Evolutionary conservation across 1,140 invertebrate species (phyloP), one percentile per base, ranked within the genome.

Genomic region (Drosophila funebris): DNA sequence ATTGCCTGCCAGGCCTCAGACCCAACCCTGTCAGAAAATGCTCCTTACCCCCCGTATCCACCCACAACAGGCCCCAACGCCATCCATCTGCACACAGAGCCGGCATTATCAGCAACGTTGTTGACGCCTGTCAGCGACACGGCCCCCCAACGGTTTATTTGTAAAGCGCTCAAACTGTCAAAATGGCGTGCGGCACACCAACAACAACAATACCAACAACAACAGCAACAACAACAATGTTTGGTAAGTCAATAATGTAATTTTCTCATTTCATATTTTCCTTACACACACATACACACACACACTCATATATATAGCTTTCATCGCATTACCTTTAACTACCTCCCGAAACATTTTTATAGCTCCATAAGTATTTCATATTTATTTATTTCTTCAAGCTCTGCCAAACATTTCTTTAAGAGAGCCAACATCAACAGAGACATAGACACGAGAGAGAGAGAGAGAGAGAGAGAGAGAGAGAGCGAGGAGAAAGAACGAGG

Each of bases 241-340:
- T 78, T 76, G 74, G 67, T 83, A 70, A 83, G 79, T 83, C 79
- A 83, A 83, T 83, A 84, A 84, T 83, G 72, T 84, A 83, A 83
- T 83, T 83, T 83, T 76, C 80, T 72, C 66, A 60, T 79, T 84
- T 84, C 76, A 84, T 76, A 78, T 83, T 83, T 83, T 66, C 46
- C 56, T 31, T 48, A 33, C 6, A 29, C 6, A 52, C 16, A 64
- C 9, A n/a, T 20, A 7, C 14, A 11, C 5, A 4, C 22, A 18
- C 4, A 67, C 13, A 29, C 11, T 4, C 36, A 29, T 8, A 46
- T 6, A 61, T 61, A 61, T 53, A 52, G 60, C 46, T 41, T 63
- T 63, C 48, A 53, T 63, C 46, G 36, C 60, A 52, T 63, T 63
- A 41, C 60, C 46, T 63, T 63, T 63, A 53, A 53, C 46, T 41